Conservation (phyloP, 2,797 vertebrate species). For the Pseudomugil gertrudae region DNA sequence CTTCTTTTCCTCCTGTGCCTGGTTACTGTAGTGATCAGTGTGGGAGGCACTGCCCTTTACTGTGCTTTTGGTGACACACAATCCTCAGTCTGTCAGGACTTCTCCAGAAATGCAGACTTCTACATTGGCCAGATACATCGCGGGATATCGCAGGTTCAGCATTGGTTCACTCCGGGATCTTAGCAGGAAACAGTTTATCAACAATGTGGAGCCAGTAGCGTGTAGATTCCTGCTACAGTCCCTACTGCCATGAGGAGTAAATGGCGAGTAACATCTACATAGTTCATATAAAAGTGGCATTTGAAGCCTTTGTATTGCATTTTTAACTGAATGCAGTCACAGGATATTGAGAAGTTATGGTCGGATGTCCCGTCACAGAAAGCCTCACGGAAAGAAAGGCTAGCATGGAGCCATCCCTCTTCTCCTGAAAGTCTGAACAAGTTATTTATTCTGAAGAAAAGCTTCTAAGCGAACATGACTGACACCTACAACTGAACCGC, state of each 20-base stretch:
- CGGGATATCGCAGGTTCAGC: constrained; percentile 87
- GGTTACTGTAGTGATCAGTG: constrained; percentile 94
- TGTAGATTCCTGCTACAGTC: constrained; percentile 10
- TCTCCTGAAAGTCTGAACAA: constrained; percentile 1
- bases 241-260: constrained; percentile 7
- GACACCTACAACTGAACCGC: constrained; percentile 3
- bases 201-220: background rate
- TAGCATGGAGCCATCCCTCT: constrained; percentile 8
- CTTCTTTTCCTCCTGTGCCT: constrained; percentile 93
- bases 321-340: constrained; percentile 42
- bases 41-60: constrained; percentile 96
- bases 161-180: constrained; percentile 86
- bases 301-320: constrained; percentile 24
- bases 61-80: constrained; percentile 91
- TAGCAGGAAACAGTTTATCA: constrained; percentile 56
- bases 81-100: constrained; percentile 94
- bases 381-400: constrained; percentile 14
- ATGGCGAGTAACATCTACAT: constrained; percentile 24
- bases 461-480: constrained; percentile 7
- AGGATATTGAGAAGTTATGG: constrained; percentile 8
- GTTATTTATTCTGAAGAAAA: background rate
- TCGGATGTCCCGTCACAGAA: constrained; percentile 23
- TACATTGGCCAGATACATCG: constrained; percentile 89
- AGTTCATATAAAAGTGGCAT: constrained; percentile 23
- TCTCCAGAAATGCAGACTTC: constrained; percentile 93